These are phyloP conservation scores for Puntigrus tetrazona DNA, from an alignment of 2,113 vertebrate species.

Conservation along the genomic window DNA sequence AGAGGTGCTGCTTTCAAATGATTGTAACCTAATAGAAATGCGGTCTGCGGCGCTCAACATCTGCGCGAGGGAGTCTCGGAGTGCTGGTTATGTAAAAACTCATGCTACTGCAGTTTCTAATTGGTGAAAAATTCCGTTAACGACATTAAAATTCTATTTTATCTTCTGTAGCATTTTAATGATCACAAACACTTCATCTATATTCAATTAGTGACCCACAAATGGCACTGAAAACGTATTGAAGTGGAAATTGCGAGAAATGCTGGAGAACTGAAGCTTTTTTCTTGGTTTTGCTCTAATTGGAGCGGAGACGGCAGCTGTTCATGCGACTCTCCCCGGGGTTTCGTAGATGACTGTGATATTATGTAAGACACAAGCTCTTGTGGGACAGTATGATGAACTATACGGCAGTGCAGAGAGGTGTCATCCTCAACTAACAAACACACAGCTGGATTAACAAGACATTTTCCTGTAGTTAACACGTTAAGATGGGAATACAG, in stretches of 20 bases:
- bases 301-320: conserved; percentile 21
- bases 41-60: neutral
- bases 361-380: conserved; percentile 40
- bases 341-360: conserved; percentile 5
- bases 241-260: neutral
- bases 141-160: conserved; percentile 11
- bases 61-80: neutral
- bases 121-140: neutral
- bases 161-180: neutral
- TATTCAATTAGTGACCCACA: conserved; percentile 14
- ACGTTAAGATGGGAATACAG: too few relatives aligned
- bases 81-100: neutral
- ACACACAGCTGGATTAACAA: neutral
- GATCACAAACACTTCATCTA: neutral
- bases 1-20: neutral
- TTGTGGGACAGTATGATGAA: neutral
- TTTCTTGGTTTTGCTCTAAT: conserved; percentile 21
- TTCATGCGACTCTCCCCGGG: neutral
- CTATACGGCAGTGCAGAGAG: neutral
- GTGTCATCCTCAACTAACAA: neutral
- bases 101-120: conserved; percentile 3
- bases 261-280: neutral
- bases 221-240: neutral
- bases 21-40: neutral
- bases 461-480: too few relatives aligned